A percentile compares a stretch with the other conserved stretches of the same genome.
Conservation (phyloP, 2,113 vertebrate genomes). For the Fulica atra region DNA sequence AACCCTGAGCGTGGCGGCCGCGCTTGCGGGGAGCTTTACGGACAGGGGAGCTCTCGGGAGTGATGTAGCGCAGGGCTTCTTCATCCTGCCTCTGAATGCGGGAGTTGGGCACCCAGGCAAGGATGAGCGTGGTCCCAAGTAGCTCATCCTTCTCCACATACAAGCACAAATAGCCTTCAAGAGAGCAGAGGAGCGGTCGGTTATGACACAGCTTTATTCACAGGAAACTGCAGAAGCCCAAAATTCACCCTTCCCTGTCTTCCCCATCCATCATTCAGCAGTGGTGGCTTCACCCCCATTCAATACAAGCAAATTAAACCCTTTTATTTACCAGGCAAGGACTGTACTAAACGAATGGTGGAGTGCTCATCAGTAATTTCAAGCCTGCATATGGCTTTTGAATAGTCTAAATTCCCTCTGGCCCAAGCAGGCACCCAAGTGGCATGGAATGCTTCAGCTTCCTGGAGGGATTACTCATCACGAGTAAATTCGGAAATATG, state of each 20-base stretch:
- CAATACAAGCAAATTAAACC: not conserved
- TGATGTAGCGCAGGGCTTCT: slow-evolving; percentile 93
- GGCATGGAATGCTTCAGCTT: not conserved
- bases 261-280: no score
- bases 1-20: slow-evolving; percentile 56
- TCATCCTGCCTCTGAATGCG: slow-evolving; percentile 96
- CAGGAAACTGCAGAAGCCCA: rapidly evolving
- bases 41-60: slow-evolving; percentile 94
- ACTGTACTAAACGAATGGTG: not conserved
- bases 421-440: not conserved
- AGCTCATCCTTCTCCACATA: slow-evolving; percentile 96
- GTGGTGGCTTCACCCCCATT: not conserved
- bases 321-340: not conserved
- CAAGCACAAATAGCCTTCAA: slow-evolving; percentile 91
- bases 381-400: not conserved
- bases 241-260: rapidly evolving
- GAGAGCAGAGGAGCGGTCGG: not conserved
- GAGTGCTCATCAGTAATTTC: not conserved
- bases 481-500: not conserved
- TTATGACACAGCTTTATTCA: rapidly evolving
- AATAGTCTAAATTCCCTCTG: not conserved
- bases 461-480: not conserved
- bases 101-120: slow-evolving; percentile 96
- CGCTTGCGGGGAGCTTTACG: slow-evolving; percentile 82
- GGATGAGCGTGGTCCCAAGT: slow-evolving; percentile 89